Evolutionary conservation across 2,797 vertebrate genomes (phyloP).

Genomic region (Nannoperca obscura): DNA sequence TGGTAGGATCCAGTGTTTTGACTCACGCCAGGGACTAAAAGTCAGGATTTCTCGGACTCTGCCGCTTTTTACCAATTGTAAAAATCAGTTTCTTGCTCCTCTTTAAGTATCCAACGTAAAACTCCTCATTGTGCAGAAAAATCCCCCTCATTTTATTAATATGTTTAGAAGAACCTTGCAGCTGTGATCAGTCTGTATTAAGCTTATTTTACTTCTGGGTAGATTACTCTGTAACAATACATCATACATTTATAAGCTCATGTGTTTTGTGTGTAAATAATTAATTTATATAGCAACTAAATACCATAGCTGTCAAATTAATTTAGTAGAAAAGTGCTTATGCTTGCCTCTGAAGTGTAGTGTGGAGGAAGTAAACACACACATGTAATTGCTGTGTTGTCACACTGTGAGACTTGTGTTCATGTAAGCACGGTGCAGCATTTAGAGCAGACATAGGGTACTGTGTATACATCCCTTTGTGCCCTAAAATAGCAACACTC

Average conservation of each 20-base stretch:
- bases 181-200: neutral
- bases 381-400: neutral
- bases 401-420: slow-evolving; percentile 1
- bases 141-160: neutral
- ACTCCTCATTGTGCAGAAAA: too few species aligned
- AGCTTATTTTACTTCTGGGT: neutral
- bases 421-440: neutral
- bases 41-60: too few species aligned
- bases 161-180: neutral
- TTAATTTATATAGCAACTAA: neutral
- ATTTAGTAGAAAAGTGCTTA: neutral
- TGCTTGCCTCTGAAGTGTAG: neutral
- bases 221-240: too few species aligned
- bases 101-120: too few species aligned
- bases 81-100: neutral
- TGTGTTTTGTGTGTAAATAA: neutral
- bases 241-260: neutral
- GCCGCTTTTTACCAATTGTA: neutral
- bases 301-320: neutral
- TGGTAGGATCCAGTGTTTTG: too few species aligned
- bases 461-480: neutral
- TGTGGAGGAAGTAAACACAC: neutral
- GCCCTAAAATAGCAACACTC: slow-evolving; percentile 37
- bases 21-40: too few species aligned
- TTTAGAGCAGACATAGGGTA: slow-evolving; percentile 1